A percentile compares a stretch with the other conserved stretches of the same genome.
These are phyloP conservation scores for Emmelina monodactyla DNA, from an alignment of 2,888 invertebrate genomes.

Conservation along the genomic window DNA sequence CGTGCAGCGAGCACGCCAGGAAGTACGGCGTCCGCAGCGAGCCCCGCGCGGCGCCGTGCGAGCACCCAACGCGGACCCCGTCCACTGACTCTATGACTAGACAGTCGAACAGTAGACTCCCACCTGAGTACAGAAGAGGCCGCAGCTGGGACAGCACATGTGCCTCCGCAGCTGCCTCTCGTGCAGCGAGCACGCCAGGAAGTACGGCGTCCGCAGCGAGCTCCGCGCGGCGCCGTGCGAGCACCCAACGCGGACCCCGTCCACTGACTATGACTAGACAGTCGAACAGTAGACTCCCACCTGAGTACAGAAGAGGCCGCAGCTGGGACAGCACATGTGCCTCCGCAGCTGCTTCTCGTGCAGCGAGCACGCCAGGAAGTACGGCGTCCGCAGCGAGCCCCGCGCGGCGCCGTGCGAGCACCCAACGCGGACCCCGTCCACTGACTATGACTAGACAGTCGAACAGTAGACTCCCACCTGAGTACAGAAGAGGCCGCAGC, in stretches of 20 bases:
- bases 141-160: slow-evolving; percentile 89
- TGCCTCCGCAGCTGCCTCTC: slow-evolving; percentile 77
- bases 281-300: too few species aligned
- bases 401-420: slow-evolving; percentile 75
- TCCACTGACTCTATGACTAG: slow-evolving; percentile 80
- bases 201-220: slow-evolving; percentile 75
- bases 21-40: slow-evolving; percentile 76
- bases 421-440: slow-evolving; percentile 78
- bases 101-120: too few species aligned
- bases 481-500: slow-evolving; percentile 87
- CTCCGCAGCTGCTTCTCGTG: slow-evolving; percentile 77
- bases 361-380: slow-evolving; percentile 78
- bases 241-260: slow-evolving; percentile 80
- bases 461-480: too few species aligned
- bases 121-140: slow-evolving; percentile 89
- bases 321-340: slow-evolving; percentile 91
- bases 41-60: slow-evolving; percentile 69
- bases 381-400: slow-evolving; percentile 73
- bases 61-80: slow-evolving; percentile 80
- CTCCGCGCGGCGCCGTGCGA: slow-evolving; percentile 70
- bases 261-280: too few species aligned
- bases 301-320: slow-evolving; percentile 89
- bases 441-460: too few species aligned
- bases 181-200: slow-evolving; percentile 82
- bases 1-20: slow-evolving; percentile 81